phyloP scores from a whole-genome alignment of 2,888 invertebrate species.

The Serrognathus titanus region DNA sequence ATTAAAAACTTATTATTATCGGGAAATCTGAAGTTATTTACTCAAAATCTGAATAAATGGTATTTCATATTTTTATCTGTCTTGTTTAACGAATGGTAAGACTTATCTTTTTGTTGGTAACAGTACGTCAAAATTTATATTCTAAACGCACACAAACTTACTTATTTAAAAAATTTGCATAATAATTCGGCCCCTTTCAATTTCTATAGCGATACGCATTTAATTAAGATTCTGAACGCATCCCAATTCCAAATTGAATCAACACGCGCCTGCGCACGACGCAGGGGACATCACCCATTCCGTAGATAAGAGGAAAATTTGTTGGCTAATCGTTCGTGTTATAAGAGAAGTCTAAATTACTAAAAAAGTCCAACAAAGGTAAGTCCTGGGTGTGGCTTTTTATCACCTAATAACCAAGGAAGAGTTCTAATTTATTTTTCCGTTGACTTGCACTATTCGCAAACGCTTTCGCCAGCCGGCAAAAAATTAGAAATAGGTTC shows the following conservation, averaged over 20 bases:
- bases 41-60: too few relatives aligned
- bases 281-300: constrained; percentile 16
- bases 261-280: constrained; percentile 6
- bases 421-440: not conserved
- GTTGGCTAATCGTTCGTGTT: not conserved
- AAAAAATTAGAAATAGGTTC: not conserved
- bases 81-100: too few relatives aligned
- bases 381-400: not conserved
- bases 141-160: too few relatives aligned
- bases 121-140: too few relatives aligned
- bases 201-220: not conserved
- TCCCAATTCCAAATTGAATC: not conserved
- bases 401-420: not conserved
- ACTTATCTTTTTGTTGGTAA: too few relatives aligned
- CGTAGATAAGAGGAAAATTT: constrained; percentile 5
- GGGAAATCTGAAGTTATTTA: too few relatives aligned
- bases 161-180: too few relatives aligned
- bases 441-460: not conserved
- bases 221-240: constrained; percentile 12
- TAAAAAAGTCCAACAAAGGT: constrained; percentile 1
- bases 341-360: not conserved
- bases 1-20: too few relatives aligned
- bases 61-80: too few relatives aligned
- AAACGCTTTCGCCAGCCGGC: not conserved
- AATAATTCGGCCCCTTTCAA: too few relatives aligned